phyloP scores from a whole-genome alignment of 1,140 invertebrate species.

The Archivesica marissinica region DNA sequence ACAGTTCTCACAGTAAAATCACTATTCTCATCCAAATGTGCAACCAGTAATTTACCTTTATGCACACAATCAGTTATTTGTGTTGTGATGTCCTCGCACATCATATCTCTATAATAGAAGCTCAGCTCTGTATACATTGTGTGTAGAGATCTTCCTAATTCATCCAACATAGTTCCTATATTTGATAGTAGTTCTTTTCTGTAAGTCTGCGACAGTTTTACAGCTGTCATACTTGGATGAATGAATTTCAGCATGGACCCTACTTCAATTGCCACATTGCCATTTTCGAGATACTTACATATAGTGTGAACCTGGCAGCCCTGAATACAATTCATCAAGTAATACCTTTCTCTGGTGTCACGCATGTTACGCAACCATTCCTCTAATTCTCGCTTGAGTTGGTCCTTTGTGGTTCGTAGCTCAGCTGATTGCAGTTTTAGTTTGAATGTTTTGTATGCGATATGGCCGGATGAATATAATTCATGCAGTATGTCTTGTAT shows the following conservation, averaged over 20 bases:
- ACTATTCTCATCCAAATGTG: constrained; percentile 57
- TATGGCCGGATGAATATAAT: constrained; percentile 56
- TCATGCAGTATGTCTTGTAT: neutral
- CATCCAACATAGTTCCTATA: neutral
- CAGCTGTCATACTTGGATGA: constrained; percentile 37
- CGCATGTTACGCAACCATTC: neutral
- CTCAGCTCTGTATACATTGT: neutral
- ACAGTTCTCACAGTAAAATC: constrained; percentile 60
- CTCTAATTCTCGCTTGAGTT: neutral
- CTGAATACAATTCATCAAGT: constrained; percentile 56
- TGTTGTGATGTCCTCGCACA: neutral
- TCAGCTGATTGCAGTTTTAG: neutral
- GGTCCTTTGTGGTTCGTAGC: neutral
- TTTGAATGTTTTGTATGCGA: neutral
- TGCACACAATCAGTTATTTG: constrained; percentile 50
- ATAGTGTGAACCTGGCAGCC: neutral
- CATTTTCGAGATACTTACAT: neutral
- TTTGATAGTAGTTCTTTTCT: neutral
- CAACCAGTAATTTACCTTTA: constrained; percentile 52
- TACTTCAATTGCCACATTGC: neutral
- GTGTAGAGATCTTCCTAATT: neutral
- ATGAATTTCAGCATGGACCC: constrained; percentile 4
- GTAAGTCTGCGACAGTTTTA: neutral
- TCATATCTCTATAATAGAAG: neutral
- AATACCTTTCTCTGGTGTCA: neutral